phyloP scores from a whole-genome alignment of 1,140 invertebrate species.

The Nephila pilipes region DNA sequence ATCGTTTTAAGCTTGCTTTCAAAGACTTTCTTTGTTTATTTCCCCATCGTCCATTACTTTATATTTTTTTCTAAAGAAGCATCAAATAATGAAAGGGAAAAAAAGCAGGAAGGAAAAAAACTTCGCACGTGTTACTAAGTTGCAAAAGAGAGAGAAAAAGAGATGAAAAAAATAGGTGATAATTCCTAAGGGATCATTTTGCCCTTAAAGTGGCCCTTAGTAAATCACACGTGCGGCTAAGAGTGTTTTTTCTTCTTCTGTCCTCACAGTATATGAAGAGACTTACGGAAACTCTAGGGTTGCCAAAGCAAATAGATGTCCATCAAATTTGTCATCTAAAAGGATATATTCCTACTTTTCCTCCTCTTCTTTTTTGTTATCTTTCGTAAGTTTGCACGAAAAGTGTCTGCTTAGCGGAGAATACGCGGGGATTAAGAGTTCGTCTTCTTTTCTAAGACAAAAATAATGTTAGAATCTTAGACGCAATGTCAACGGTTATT shows the following conservation, averaged over 20 bases:
- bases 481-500: too few species aligned
- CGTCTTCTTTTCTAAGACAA: too few species aligned
- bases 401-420: neutral
- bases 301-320: neutral
- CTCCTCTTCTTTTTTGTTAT: neutral
- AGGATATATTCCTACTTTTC: neutral
- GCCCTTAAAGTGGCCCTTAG: neutral
- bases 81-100: too few species aligned
- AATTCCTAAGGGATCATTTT: neutral
- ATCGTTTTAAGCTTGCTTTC: too few species aligned
- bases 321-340: neutral
- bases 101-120: neutral
- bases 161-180: neutral
- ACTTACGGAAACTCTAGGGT: neutral
- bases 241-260: neutral
- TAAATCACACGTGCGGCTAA: neutral
- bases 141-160: neutral
- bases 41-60: too few species aligned
- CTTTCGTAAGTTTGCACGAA: neutral
- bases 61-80: too few species aligned
- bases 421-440: too few species aligned
- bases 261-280: neutral
- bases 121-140: neutral
- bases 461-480: too few species aligned
- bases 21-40: too few species aligned